Evolutionary conservation across 2,113 vertebrate species (phyloP), one percentile per base, ranked within the genome.

Genomic region (Chaenogobius annularis): DNA sequence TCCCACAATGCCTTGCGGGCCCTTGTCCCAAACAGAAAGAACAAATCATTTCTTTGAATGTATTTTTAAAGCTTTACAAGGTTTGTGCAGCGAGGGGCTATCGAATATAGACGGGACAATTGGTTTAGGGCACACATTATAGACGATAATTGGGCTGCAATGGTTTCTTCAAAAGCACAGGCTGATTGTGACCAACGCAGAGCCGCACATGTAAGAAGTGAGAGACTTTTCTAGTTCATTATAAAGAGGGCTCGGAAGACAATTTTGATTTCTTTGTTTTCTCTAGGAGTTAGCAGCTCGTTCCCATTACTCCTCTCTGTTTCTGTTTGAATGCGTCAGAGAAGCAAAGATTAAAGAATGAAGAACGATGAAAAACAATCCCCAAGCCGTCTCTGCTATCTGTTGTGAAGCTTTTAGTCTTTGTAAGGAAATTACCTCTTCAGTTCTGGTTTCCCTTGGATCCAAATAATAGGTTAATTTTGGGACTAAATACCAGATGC

Each of bases 31-130:
- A 35, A 56, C 7, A 35, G 26, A 7, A 69, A 79, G 52, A 74
- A 77, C 82, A 77, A 81, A 78, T 85, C 64, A 83, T 86, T 87
- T 85, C 80, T 84, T 86, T 86, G 84, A 88, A 91, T 85, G 78
- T 86, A 85, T 92, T 91, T 91, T 91, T 82, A 69, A 87, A 87
- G 83, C 72, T 78, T 77, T 77, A 78, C 70, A 59, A 73, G 77
- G 78, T 75, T 87, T 70, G 69, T 67, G 75, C 26, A 52, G 68
- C 83, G 55, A 73, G 85, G 75, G 79, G 77, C 77, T 70, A 83
- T 88, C 84, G 70, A 58, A 17, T 63, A 68, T 83, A 82, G 80
- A 70, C 50, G 50, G 26, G 75, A 82, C 85, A 87, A 87, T 83
- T 70, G 55, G 83, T 76, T 87, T 84, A 81, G 75, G 74, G 81